A percentile compares a stretch with the other conserved stretches of the same genome.
Conservation (phyloP, 2,113 vertebrate species). For the Sylvilagus bachmani region DNA sequence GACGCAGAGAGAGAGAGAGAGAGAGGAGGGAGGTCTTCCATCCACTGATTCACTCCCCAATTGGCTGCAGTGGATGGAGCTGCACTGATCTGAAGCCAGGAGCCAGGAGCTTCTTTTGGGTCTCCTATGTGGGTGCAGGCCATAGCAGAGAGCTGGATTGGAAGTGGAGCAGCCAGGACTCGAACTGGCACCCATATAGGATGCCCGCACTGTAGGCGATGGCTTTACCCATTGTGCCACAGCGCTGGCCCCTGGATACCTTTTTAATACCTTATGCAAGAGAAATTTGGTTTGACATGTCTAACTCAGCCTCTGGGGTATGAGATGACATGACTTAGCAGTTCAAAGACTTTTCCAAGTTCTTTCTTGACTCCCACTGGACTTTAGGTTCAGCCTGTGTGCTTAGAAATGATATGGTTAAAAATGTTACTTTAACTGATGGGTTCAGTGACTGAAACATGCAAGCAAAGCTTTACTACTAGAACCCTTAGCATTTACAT, state of each 20-base stretch:
- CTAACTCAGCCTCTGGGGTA: background rate
- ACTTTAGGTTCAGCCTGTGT: background rate
- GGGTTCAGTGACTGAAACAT: background rate
- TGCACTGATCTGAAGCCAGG: too few relatives aligned
- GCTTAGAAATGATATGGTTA: background rate
- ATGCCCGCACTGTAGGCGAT: too few relatives aligned
- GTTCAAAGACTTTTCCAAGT: background rate
- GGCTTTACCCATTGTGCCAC: too few relatives aligned
- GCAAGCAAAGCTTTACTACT: background rate
- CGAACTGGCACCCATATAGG: too few relatives aligned
- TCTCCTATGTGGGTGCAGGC: too few relatives aligned
- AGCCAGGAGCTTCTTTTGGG: too few relatives aligned
- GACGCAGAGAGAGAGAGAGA: too few relatives aligned
- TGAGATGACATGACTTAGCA: background rate
- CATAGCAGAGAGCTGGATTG: too few relatives aligned
- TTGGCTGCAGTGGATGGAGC: too few relatives aligned
- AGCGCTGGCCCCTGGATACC: background rate
- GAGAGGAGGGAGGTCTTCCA: too few relatives aligned
- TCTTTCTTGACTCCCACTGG: background rate
- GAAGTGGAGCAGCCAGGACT: too few relatives aligned
- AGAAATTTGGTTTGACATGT: conserved; percentile 23
- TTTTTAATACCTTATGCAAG: background rate
- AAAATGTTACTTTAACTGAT: background rate
- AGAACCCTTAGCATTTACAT: background rate
- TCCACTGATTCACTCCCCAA: too few relatives aligned